These are phyloP conservation scores for Nyctibius bracteatus DNA, from an alignment of 2,113 vertebrate genomes.

Conservation along the genomic window DNA sequence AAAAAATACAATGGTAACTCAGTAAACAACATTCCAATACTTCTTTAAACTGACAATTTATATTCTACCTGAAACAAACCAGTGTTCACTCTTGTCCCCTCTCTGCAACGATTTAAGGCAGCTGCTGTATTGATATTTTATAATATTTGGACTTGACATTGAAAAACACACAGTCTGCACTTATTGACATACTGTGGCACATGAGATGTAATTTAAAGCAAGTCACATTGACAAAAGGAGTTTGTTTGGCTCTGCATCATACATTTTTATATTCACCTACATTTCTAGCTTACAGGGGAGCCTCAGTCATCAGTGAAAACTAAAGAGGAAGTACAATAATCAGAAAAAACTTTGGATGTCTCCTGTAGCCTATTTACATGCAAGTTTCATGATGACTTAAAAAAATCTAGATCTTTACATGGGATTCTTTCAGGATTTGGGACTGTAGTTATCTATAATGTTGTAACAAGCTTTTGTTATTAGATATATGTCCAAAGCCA, in stretches of 20 bases:
- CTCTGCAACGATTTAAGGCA: neutral
- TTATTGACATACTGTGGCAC: neutral
- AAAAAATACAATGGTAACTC: neutral
- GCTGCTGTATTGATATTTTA: neutral
- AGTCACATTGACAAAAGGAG: neutral
- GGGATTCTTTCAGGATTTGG: neutral
- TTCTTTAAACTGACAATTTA: neutral
- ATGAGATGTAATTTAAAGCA: neutral
- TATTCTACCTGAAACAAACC: neutral
- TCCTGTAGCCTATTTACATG: neutral
- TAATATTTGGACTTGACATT: neutral
- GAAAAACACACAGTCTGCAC: neutral
- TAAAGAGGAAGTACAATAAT: neutral
- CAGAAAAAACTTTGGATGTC: neutral
- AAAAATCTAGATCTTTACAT: neutral
- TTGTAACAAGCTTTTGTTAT: neutral
- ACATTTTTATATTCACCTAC: neutral
- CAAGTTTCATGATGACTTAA: neutral
- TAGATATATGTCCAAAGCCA: neutral
- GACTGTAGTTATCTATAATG: neutral
- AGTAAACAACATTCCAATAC: neutral
- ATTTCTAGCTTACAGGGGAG: neutral
- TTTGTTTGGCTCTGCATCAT: neutral
- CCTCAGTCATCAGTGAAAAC: neutral
- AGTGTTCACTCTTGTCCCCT: neutral